Evolutionary conservation across 2,888 invertebrate species (phyloP).

Genomic region (Acronicta aceris): DNA sequence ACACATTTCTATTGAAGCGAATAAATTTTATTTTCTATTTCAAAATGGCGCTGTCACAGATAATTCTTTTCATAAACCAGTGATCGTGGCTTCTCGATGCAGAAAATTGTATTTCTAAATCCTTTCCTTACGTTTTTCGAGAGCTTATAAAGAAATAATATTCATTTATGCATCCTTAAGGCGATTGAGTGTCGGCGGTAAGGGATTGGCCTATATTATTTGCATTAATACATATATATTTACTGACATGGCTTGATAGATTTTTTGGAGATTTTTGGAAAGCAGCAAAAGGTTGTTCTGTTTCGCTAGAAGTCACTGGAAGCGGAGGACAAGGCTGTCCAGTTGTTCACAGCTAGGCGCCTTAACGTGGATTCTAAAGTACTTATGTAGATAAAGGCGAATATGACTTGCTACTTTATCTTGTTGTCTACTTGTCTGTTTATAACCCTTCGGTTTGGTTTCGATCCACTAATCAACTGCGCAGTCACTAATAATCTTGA

Average conservation of each 20-base stretch:
- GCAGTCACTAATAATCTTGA: too few species aligned
- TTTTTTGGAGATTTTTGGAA: too few species aligned
- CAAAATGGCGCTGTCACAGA: conserved; percentile 74
- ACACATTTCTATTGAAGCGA: conserved; percentile 55
- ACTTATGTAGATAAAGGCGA: too few species aligned
- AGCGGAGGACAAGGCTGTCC: too few species aligned
- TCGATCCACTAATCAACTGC: too few species aligned
- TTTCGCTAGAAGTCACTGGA: too few species aligned
- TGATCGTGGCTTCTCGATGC: conserved; percentile 70
- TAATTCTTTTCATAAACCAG: conserved; percentile 67
- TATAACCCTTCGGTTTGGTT: too few species aligned
- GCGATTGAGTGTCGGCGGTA: conserved; percentile 35
- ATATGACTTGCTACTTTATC: too few species aligned
- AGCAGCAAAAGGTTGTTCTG: too few species aligned
- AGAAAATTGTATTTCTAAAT: conserved; percentile 81
- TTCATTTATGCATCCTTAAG: conserved; percentile 48
- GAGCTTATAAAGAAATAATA: conserved; percentile 33
- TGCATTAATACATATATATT: conserved; percentile 3
- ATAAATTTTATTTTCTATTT: conserved; percentile 71
- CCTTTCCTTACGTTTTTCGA: conserved; percentile 58
- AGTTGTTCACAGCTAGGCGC: too few species aligned
- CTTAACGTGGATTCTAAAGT: too few species aligned
- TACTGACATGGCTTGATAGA: neutral
- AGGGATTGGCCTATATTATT: conserved; percentile 11
- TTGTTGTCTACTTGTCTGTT: too few species aligned